These are phyloP conservation scores for Charaxes varanes DNA, from an alignment of 1,140 invertebrate genomes.

Conservation along the genomic window DNA sequence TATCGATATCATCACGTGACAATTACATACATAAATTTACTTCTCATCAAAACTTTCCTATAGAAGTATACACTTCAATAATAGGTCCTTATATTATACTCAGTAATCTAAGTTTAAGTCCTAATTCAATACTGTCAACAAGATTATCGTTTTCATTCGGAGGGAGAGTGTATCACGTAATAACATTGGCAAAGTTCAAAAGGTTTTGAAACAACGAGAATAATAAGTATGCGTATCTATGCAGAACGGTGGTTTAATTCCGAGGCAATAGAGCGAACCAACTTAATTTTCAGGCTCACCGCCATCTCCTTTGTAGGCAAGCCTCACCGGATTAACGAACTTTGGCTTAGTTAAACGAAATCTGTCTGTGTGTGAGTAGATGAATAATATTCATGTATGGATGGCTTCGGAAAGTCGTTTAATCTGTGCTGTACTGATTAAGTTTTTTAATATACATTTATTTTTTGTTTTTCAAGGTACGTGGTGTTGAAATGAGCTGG, in stretches of 20 bases:
- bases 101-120: no score
- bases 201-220: slow-evolving; percentile 5
- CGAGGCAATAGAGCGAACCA: slow-evolving; percentile 60
- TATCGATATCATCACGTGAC: no score
- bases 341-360: slow-evolving; percentile 37
- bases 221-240: slow-evolving; percentile 18
- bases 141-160: no score
- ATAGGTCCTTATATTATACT: no score
- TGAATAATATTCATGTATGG: slow-evolving; percentile 10
- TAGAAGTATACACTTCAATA: no score
- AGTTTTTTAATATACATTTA: no score
- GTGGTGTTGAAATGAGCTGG: no score
- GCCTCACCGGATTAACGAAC: slow-evolving; percentile 48
- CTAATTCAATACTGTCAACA: no score
- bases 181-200: slow-evolving; percentile 8
- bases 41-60: no score
- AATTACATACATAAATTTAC: no score
- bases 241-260: slow-evolving; percentile 41
- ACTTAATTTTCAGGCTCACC: slow-evolving; percentile 67
- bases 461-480: no score
- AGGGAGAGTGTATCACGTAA: neutral
- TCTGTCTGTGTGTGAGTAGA: slow-evolving; percentile 15
- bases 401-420: neutral
- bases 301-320: slow-evolving; percentile 61
- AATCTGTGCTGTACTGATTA: no score